Percentiles rank a stretch among this genome's conserved stretches.
phyloP scores from a whole-genome alignment of 2,113 vertebrate genomes.

The Sapajus apella region DNA sequence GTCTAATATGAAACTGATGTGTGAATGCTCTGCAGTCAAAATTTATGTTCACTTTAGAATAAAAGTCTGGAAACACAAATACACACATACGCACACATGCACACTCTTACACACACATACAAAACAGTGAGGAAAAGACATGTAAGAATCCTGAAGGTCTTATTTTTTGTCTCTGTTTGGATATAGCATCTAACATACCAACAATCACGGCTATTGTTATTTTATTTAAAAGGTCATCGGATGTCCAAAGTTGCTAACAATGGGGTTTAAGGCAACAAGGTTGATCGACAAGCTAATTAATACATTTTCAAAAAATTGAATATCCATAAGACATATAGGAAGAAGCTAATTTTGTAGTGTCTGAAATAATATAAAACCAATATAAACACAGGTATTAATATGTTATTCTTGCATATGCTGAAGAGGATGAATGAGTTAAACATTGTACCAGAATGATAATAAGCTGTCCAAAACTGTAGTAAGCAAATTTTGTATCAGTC shows the following conservation, averaged over 20 bases:
- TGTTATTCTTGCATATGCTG: not conserved
- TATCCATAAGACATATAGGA: not conserved
- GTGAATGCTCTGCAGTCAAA: not conserved
- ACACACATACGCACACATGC: not conserved
- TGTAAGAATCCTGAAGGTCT: not conserved
- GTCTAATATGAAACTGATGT: not conserved
- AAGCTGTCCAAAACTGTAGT: not conserved
- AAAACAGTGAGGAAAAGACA: not conserved
- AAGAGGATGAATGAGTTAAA: not conserved
- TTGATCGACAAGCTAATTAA: constrained; percentile 24
- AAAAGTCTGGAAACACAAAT: not conserved
- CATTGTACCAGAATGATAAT: not conserved
- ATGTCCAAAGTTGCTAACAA: not conserved
- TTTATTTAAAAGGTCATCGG: not conserved
- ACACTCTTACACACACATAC: not conserved
- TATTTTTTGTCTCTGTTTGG: not conserved
- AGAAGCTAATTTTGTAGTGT: not conserved
- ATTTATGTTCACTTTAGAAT: not conserved
- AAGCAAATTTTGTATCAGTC: not conserved
- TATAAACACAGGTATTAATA: not conserved
- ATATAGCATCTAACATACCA: not conserved
- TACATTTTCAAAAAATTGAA: not conserved
- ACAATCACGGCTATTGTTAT: not conserved
- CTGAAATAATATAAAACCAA: not conserved
- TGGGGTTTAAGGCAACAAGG: not conserved